phyloP scores from a whole-genome alignment of 2,797 vertebrate genomes.

The Sciurus vulgaris region DNA sequence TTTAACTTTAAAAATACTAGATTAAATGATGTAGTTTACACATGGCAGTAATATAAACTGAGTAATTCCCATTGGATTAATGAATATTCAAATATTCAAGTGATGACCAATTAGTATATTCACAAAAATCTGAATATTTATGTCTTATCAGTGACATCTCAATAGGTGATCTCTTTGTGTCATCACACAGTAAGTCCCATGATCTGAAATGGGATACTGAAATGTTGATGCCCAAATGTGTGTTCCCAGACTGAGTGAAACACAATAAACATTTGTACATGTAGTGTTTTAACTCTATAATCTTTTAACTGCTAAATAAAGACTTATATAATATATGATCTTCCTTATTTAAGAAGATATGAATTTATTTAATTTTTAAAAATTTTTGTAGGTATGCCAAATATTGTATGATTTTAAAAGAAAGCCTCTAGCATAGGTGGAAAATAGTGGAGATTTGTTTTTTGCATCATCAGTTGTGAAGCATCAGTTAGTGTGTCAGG shows the following conservation, averaged over 20 bases:
- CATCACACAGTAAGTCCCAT: neutral
- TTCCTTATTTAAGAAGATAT: neutral
- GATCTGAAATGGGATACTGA: neutral
- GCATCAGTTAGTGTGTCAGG: neutral
- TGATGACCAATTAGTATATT: neutral
- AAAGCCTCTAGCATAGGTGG: neutral
- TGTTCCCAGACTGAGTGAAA: neutral
- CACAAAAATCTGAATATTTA: neutral
- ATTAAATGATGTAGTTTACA: neutral
- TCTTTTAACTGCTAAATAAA: neutral
- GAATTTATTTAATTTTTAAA: neutral
- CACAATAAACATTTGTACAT: neutral
- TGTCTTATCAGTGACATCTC: neutral
- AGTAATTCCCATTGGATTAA: neutral
- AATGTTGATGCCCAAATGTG: neutral
- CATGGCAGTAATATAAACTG: neutral
- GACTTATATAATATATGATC: neutral
- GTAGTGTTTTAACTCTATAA: too few species aligned
- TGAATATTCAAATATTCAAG: neutral
- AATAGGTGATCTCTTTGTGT: neutral
- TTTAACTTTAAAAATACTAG: neutral
- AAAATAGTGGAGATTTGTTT: neutral
- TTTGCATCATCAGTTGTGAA: too few species aligned
- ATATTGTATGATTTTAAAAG: neutral
- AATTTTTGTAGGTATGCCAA: neutral